Evolutionary conservation across 2,888 invertebrate genomes (phyloP).

Genomic region (Brachyopa scutellaris): DNA sequence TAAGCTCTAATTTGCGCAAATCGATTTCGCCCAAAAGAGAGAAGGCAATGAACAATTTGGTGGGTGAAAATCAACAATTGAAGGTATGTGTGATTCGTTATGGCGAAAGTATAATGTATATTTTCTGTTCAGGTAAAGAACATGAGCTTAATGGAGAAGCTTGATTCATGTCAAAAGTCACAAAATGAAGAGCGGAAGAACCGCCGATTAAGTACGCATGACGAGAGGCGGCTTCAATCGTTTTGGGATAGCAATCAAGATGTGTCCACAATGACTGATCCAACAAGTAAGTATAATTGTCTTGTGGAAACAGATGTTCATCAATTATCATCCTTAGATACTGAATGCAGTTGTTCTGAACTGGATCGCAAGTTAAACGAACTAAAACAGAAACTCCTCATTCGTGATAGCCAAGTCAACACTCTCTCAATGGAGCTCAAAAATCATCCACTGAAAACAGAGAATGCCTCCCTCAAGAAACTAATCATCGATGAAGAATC

Average conservation of each 20-base stretch:
- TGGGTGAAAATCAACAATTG: slow-evolving; percentile 72
- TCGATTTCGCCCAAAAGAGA: slow-evolving; percentile 59
- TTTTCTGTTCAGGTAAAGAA: slow-evolving; percentile 68
- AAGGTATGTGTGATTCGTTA: slow-evolving; percentile 72
- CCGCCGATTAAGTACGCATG: slow-evolving; percentile 78
- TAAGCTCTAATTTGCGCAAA: slow-evolving; percentile 10
- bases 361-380: slow-evolving; percentile 77
- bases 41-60: slow-evolving; percentile 75
- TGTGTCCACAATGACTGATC: slow-evolving; percentile 78
- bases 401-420: slow-evolving; percentile 78
- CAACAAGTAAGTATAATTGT: slow-evolving; percentile 75
- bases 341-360: slow-evolving; percentile 70
- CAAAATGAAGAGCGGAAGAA: slow-evolving; percentile 76
- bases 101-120: too few species aligned
- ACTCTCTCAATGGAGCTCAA: slow-evolving; percentile 77
- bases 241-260: slow-evolving; percentile 76
- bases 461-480: slow-evolving; percentile 77
- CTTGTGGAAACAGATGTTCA: background rate
- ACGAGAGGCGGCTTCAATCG: slow-evolving; percentile 78
- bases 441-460: slow-evolving; percentile 78
- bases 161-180: slow-evolving; percentile 64
- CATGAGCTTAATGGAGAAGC: slow-evolving; percentile 73
- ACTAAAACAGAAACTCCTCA: slow-evolving; percentile 76
- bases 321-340: slow-evolving; percentile 19
- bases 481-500: slow-evolving; percentile 77